Percentiles rank a stretch among this genome's conserved stretches.
Evolutionary conservation across 2,797 vertebrate genomes (phyloP).

Genomic region (Danio choprae): DNA sequence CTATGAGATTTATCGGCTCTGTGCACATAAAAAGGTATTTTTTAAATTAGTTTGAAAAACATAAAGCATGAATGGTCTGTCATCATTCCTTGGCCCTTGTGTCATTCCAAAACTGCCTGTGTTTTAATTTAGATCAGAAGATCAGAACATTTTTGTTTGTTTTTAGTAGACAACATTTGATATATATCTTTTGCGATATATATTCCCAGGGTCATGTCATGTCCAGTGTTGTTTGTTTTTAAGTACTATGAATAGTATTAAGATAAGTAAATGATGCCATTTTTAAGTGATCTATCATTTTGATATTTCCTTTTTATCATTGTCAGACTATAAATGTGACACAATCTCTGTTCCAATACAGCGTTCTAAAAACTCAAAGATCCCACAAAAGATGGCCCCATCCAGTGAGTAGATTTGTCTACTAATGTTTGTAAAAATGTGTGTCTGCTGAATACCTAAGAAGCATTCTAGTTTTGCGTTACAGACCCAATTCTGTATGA

Average conservation of each 20-base stretch:
- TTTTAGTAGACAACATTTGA: neutral
- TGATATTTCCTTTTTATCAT: neutral
- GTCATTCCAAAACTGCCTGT: neutral
- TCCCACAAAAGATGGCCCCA: conserved; percentile 8
- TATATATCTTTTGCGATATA: neutral
- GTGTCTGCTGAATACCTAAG: neutral
- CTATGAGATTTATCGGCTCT: conserved; percentile 97
- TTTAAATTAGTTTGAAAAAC: neutral
- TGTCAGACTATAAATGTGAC: neutral
- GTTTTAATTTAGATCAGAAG: neutral
- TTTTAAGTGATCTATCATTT: neutral
- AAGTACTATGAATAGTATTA: neutral
- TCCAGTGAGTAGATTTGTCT: conserved; percentile 49
- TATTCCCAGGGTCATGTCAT: neutral
- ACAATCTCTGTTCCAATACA: conserved; percentile 32
- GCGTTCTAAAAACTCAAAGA: conserved; percentile 43
- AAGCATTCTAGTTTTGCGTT: neutral
- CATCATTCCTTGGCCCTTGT: neutral
- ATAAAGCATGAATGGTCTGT: conserved; percentile 4
- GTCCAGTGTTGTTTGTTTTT: conserved; percentile 3
- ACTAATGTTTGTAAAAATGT: conserved; percentile 18
- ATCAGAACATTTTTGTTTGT: neutral
- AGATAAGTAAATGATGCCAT: neutral
- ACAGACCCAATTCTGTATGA: neutral
- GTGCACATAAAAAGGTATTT: conserved; percentile 95